Percentiles rank a stretch among this genome's conserved stretches.
phyloP scores from a whole-genome alignment of 2,888 invertebrate species.

The Halocaridina rubra region DNA sequence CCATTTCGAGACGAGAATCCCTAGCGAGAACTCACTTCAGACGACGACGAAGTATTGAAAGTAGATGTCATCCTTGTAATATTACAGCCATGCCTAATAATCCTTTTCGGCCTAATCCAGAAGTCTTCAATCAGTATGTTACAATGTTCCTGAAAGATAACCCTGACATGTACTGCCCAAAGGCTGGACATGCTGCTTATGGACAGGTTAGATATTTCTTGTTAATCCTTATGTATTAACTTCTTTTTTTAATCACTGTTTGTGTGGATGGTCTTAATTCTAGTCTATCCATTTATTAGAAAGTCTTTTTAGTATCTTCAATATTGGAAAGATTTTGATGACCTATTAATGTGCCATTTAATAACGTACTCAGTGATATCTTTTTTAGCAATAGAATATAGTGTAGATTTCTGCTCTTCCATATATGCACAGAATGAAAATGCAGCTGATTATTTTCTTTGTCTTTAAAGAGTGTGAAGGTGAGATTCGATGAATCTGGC shows the following conservation, averaged over 20 bases:
- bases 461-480: conserved; percentile 63
- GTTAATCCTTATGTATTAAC: neutral
- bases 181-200: conserved; percentile 89
- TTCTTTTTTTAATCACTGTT: neutral
- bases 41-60: neutral
- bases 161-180: conserved; percentile 79
- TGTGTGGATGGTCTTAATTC: too few relatives aligned
- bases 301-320: too few relatives aligned
- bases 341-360: too few relatives aligned
- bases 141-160: conserved; percentile 87
- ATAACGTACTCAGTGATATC: too few relatives aligned
- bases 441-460: too few relatives aligned
- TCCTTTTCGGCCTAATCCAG: conserved; percentile 73
- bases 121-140: conserved; percentile 79
- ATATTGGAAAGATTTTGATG: too few relatives aligned
- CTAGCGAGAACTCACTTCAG: neutral
- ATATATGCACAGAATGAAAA: too few relatives aligned
- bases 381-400: too few relatives aligned
- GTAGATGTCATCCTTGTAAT: conserved; percentile 47
- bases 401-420: too few relatives aligned
- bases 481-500: conserved; percentile 53
- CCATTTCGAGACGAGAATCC: neutral
- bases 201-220: conserved; percentile 46
- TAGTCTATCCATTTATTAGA: too few relatives aligned
- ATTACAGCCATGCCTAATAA: conserved; percentile 39